Conservation (phyloP, 2,888 invertebrate genomes). For the Steromphala cineraria region DNA sequence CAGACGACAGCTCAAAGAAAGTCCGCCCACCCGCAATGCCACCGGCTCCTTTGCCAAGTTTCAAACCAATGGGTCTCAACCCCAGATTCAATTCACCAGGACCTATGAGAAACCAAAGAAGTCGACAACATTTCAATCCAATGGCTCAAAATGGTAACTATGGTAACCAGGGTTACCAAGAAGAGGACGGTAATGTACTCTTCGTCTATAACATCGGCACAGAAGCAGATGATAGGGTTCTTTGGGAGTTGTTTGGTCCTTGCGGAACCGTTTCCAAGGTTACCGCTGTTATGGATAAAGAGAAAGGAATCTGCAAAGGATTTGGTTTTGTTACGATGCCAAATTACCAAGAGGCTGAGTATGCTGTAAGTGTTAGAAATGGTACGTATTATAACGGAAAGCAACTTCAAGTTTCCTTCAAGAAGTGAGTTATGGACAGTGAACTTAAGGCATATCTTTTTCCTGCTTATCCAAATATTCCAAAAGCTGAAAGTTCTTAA, state of each 20-base stretch:
- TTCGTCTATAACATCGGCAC: slow-evolving; percentile 75
- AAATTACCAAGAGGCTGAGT: slow-evolving; percentile 71
- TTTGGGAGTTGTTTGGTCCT: slow-evolving; percentile 73
- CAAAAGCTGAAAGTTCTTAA: too few relatives aligned
- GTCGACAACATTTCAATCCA: slow-evolving; percentile 31
- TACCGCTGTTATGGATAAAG: slow-evolving; percentile 71
- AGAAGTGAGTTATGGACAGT: background rate
- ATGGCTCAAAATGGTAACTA: slow-evolving; percentile 23
- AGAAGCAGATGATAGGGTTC: slow-evolving; percentile 70
- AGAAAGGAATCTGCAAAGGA: slow-evolving; percentile 69
- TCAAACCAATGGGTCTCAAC: background rate
- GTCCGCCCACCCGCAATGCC: slow-evolving; percentile 35
- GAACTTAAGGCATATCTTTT: too few relatives aligned
- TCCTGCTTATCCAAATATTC: too few relatives aligned
- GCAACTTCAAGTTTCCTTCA: slow-evolving; percentile 72
- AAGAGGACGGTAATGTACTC: slow-evolving; percentile 58
- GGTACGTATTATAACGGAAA: slow-evolving; percentile 69
- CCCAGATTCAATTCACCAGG: slow-evolving; percentile 17
- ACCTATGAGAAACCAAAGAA: slow-evolving; percentile 31
- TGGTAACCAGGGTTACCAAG: background rate
- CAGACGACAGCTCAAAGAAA: slow-evolving; percentile 83
- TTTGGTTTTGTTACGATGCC: slow-evolving; percentile 75
- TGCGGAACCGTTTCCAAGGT: slow-evolving; percentile 73
- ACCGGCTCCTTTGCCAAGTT: background rate
- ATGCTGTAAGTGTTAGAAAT: slow-evolving; percentile 72